A percentile compares a stretch with the other conserved stretches of the same genome.
These are phyloP conservation scores for Rhabdomys dilectus DNA, from an alignment of 2,113 vertebrate species.

Conservation along the genomic window DNA sequence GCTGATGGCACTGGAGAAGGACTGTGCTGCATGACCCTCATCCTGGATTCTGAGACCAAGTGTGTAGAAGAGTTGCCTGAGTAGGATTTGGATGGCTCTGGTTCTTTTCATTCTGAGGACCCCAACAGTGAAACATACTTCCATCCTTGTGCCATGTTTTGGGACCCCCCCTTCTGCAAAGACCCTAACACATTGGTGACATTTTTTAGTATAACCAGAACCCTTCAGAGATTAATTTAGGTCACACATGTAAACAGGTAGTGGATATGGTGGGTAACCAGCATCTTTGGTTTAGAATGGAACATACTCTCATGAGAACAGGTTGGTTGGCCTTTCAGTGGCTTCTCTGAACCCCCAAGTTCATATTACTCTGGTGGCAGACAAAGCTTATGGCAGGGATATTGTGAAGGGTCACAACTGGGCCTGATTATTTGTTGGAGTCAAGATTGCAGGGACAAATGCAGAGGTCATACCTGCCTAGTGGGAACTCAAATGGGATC, in stretches of 20 bases:
- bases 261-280: slow-evolving; percentile 93
- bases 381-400: slow-evolving; percentile 95
- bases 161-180: slow-evolving; percentile 95
- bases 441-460: slow-evolving; percentile 95
- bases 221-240: slow-evolving; percentile 94
- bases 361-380: slow-evolving; percentile 96
- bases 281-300: slow-evolving; percentile 96
- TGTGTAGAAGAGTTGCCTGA: slow-evolving; percentile 95
- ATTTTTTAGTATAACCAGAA: slow-evolving; percentile 97
- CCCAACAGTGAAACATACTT: slow-evolving; percentile 99
- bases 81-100: slow-evolving; percentile 98
- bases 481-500: background rate
- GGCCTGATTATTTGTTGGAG: slow-evolving; percentile 94
- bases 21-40: slow-evolving; percentile 94
- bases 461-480: slow-evolving; percentile 98
- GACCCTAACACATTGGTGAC: slow-evolving; percentile 97
- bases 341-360: slow-evolving; percentile 91
- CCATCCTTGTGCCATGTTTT: slow-evolving; percentile 94
- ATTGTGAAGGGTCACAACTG: slow-evolving; percentile 95
- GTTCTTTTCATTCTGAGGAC: slow-evolving; percentile 95
- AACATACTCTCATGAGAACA: slow-evolving; percentile 93
- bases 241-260: slow-evolving; percentile 90
- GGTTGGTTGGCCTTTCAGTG: slow-evolving; percentile 97
- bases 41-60: slow-evolving; percentile 92
- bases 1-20: slow-evolving; percentile 94